Percentiles rank a stretch among this genome's conserved stretches.
Evolutionary conservation across 2,797 vertebrate species (phyloP).

Genomic region (Acropternis orthonyx): DNA sequence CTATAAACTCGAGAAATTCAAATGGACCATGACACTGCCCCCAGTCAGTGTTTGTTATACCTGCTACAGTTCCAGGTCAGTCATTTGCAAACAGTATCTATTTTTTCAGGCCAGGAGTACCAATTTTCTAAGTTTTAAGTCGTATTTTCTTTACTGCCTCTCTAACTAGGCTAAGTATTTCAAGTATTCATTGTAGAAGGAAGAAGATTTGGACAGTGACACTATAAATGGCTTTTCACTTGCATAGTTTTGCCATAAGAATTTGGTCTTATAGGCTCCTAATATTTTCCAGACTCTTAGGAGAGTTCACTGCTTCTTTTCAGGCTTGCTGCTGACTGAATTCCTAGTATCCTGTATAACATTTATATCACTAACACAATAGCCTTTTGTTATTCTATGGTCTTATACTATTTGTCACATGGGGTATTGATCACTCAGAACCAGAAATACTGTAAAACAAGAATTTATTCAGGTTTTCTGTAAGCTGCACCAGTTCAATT

Average conservation of each 20-base stretch:
- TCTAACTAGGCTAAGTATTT: background rate
- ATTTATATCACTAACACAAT: background rate
- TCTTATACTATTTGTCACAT: background rate
- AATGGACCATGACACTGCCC: background rate
- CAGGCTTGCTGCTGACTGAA: background rate
- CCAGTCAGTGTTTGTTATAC: background rate
- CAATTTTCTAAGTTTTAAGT: background rate
- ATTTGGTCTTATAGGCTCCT: background rate
- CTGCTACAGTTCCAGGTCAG: background rate
- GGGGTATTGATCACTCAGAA: background rate
- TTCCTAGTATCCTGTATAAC: background rate
- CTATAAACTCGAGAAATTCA: background rate
- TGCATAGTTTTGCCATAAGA: background rate
- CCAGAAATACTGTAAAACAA: background rate
- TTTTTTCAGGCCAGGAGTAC: background rate
- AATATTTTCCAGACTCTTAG: background rate
- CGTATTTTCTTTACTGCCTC: background rate
- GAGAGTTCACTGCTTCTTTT: rapidly evolving
- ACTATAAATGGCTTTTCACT: background rate
- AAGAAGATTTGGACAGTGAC: background rate
- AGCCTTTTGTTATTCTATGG: background rate
- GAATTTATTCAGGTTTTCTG: background rate
- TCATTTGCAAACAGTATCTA: background rate
- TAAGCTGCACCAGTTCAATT: background rate
- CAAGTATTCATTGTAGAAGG: background rate